phyloP scores from a whole-genome alignment of 2,113 vertebrate species.

The Entomyzon cyanotis region DNA sequence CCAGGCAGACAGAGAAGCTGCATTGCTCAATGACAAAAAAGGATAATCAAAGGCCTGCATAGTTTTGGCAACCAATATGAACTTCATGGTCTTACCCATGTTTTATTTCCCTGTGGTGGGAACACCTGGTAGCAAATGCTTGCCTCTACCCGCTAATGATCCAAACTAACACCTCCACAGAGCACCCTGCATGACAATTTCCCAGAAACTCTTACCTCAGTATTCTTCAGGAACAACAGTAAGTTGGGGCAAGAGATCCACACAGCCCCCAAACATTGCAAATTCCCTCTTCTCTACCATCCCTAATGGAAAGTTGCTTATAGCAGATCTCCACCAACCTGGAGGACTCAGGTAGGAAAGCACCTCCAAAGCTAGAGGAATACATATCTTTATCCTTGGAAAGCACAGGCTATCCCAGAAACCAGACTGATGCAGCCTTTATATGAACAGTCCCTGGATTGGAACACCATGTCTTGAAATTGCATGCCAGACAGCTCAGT shows the following conservation, averaged over 20 bases:
- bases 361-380: background rate
- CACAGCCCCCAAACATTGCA: background rate
- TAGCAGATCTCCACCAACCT: background rate
- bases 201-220: background rate
- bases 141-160: background rate
- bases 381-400: background rate
- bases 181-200: background rate
- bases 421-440: background rate
- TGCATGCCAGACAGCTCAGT: background rate
- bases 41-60: constrained; percentile 5
- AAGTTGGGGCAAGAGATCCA: background rate
- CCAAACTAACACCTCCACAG: background rate
- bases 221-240: background rate
- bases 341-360: background rate
- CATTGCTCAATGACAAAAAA: background rate
- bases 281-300: background rate
- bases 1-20: background rate
- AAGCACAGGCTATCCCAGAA: background rate
- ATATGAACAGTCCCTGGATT: background rate
- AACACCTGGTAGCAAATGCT: background rate
- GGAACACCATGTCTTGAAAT: background rate
- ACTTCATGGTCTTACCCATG: background rate
- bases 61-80: background rate
- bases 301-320: background rate
- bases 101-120: background rate